Percentiles rank a stretch among this genome's conserved stretches.
Conservation (phyloP, 2,888 invertebrate species). For the Drosophila birchii region DNA sequence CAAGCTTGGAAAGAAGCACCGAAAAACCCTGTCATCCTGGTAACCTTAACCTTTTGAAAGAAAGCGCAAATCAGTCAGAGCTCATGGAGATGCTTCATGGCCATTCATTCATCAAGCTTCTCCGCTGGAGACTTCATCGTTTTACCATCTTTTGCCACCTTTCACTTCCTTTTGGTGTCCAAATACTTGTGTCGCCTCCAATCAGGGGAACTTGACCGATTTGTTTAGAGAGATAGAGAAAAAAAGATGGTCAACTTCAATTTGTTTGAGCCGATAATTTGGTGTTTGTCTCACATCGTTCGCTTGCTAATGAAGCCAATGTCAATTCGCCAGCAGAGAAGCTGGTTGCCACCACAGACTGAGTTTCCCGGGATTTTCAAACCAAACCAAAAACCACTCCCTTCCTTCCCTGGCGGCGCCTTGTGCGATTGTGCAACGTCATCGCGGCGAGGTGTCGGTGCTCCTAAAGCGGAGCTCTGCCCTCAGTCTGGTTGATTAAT, state of each 20-base stretch:
- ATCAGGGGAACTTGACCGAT: slow-evolving; percentile 48
- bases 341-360: neutral
- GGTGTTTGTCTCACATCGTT: slow-evolving; percentile 35
- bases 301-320: slow-evolving; percentile 71
- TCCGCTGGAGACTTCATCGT: slow-evolving; percentile 1
- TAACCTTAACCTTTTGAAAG: slow-evolving; percentile 11
- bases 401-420: slow-evolving; percentile 22
- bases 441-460: slow-evolving; percentile 45
- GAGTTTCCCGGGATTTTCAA: neutral
- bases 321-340: slow-evolving; percentile 48
- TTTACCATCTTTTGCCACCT: slow-evolving; percentile 24
- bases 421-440: slow-evolving; percentile 64
- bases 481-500: slow-evolving; percentile 63
- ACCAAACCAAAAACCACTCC: no score
- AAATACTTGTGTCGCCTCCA: slow-evolving; percentile 59
- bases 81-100: no score
- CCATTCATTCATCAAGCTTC: slow-evolving; percentile 19
- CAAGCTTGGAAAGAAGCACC: no score
- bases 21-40: neutral
- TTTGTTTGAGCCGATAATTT: slow-evolving; percentile 72
- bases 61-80: slow-evolving; percentile 3
- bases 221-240: slow-evolving; percentile 17
- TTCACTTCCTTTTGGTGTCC: slow-evolving; percentile 33
- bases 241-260: slow-evolving; percentile 45
- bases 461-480: slow-evolving; percentile 8